Evolutionary conservation across 2,888 invertebrate species (phyloP).

Genomic region (Orthonevra nobilis): DNA sequence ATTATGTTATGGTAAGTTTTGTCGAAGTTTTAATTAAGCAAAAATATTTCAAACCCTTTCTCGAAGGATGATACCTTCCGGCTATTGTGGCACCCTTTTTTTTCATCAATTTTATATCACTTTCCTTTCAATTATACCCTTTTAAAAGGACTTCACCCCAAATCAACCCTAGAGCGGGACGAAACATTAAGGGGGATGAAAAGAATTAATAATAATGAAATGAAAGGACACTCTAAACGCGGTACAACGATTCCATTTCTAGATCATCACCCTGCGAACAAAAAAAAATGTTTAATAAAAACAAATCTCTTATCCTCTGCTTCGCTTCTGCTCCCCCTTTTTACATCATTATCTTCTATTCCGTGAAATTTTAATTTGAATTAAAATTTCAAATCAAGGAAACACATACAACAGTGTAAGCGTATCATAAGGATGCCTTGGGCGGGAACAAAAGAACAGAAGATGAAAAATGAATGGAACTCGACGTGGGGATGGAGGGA

Average conservation of each 20-base stretch:
- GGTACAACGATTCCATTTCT: constrained; percentile 21
- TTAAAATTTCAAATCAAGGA: constrained; percentile 70
- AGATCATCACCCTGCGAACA: constrained; percentile 46
- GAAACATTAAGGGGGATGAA: background rate
- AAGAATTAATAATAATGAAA: constrained; percentile 41
- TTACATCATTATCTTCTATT: constrained; percentile 64
- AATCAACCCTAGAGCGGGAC: constrained; percentile 2
- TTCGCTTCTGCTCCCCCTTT: background rate
- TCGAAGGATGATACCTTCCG: no score
- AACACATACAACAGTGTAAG: no score
- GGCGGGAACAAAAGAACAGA: constrained; percentile 20
- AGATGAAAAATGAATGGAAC: constrained; percentile 51
- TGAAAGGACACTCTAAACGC: constrained; percentile 48
- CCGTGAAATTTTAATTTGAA: constrained; percentile 71
- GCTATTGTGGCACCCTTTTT: constrained; percentile 45
- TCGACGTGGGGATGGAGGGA: background rate
- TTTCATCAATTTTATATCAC: constrained; percentile 52
- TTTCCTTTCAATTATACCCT: constrained; percentile 67
- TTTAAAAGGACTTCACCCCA: constrained; percentile 48
- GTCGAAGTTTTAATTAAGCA: background rate
- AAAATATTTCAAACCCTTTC: background rate
- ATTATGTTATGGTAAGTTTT: constrained; percentile 97
- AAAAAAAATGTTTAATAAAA: constrained; percentile 26
- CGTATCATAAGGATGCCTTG: no score
- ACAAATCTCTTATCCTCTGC: constrained; percentile 15